Conservation (phyloP, 2,888 invertebrate genomes). For the Acrobasis suavella region DNA sequence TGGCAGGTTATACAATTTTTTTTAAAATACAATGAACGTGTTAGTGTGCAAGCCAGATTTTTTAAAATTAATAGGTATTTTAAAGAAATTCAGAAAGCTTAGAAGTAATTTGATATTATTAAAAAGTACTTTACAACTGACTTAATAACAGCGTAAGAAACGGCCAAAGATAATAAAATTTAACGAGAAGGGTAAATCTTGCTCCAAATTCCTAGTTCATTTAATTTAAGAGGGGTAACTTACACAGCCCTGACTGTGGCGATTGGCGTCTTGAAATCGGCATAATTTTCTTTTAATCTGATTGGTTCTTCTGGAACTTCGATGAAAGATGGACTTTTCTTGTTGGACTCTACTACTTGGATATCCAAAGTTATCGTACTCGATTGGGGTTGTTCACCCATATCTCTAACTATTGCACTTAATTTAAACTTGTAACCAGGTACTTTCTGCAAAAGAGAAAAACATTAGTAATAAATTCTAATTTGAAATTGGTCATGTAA, state of each 20-base stretch:
- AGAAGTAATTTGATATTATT: background rate
- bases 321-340: conserved; percentile 90
- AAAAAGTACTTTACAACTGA: conserved; percentile 3
- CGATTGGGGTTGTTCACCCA: conserved; percentile 85
- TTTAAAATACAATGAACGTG: too few species aligned
- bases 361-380: conserved; percentile 91
- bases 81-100: too few species aligned
- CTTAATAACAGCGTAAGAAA: conserved; percentile 18
- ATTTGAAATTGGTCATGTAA: too few species aligned
- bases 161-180: conserved; percentile 13
- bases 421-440: conserved; percentile 86
- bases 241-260: conserved; percentile 87
- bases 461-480: background rate
- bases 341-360: conserved; percentile 92
- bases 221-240: conserved; percentile 55
- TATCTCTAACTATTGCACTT: conserved; percentile 90
- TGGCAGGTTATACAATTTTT: too few species aligned
- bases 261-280: conserved; percentile 86
- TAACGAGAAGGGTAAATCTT: conserved; percentile 12
- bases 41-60: too few species aligned
- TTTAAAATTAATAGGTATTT: too few species aligned
- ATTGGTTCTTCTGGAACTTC: conserved; percentile 83
- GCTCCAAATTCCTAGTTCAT: conserved; percentile 18
- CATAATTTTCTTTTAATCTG: conserved; percentile 87
- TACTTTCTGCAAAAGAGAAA: conserved; percentile 72